Base-by-base conservation (phyloP, 2,113 vertebrate species). In the Seriola aureovittata region DNA sequence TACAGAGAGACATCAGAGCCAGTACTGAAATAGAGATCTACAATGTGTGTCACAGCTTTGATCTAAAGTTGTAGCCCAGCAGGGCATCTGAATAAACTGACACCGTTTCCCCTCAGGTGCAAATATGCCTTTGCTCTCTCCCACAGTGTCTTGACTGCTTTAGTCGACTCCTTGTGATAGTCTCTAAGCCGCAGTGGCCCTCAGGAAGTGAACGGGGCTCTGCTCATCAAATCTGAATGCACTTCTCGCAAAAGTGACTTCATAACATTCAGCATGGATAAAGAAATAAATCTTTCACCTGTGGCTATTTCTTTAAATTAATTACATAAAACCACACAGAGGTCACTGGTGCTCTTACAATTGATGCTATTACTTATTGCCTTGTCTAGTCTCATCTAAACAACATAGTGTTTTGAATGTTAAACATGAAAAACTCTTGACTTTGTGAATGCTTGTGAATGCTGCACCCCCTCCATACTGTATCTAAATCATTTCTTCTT, bases 401-500 rank as follows among this genome's bases (percentile, higher is more conserved):
- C 64, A 85, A 68, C 19, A 2, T 8, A 48, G 54, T 66, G 57
- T 76, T 90, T 73, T 73, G 80, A 91, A 92, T 88, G 66, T 82
- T 87, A 83, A 92, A 83, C 63, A 73, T 21, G 11, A 68, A 71
- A 84, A 81, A 67, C n/a, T 81, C 59, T 66, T 85, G 82, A 90
- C 90, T 91, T 93, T 93, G 92, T 42, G 59, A 48, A 59, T 42
- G 58, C 48, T 48, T 76, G 60, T 68, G 59, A 89, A 78, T 71
- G 62, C 77, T 72, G 67, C 52, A 70, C 64, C 46, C 64, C 67
- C 46, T 82, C 58, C 4, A 19, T 66, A 67, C 19, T 46, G 38
- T 57, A 82, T 91, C 80, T 72, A 78, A 91, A 85, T 89, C 0
- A 54, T 80, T 79, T 79, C 71, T 81, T 76, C 74, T 85, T 67